phyloP scores from a whole-genome alignment of 2,797 vertebrate genomes.

The Darevskia nairensis region DNA sequence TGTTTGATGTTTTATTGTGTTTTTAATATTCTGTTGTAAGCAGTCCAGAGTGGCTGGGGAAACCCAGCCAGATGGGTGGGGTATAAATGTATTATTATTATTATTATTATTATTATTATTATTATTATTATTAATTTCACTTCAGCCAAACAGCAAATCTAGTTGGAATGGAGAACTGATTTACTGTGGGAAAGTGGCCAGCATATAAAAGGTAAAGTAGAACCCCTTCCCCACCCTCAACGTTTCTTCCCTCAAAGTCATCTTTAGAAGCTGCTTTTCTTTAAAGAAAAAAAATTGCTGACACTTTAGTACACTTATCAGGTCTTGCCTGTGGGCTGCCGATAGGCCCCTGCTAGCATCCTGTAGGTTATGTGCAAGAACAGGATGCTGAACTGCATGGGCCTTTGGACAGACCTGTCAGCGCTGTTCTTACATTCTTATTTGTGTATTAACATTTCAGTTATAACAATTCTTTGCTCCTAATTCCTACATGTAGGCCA shows the following conservation, averaged over 20 bases:
- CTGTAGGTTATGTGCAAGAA: too few species aligned
- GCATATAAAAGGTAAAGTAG: background rate
- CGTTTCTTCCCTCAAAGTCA: background rate
- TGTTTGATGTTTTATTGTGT: too few species aligned
- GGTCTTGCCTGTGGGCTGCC: too few species aligned
- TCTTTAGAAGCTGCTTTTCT: background rate
- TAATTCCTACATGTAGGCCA: background rate
- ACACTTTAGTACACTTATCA: background rate
- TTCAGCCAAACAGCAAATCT: background rate
- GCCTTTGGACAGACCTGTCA: too few species aligned
- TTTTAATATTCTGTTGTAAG: too few species aligned
- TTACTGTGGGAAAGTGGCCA: background rate
- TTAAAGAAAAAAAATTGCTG: background rate
- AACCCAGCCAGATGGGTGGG: too few species aligned
- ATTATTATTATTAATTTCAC: background rate
- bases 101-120: too few species aligned
- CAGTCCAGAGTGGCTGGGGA: too few species aligned
- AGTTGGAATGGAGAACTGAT: background rate
- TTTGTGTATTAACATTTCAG: background rate
- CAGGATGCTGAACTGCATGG: too few species aligned
- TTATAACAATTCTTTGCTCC: background rate
- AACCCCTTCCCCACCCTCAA: background rate
- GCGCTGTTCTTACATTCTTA: too few species aligned
- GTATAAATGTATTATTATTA: too few species aligned
- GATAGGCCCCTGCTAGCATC: too few species aligned